Evolutionary conservation across 2,888 invertebrate genomes (phyloP).

Genomic region (Cheilosia urbana): DNA sequence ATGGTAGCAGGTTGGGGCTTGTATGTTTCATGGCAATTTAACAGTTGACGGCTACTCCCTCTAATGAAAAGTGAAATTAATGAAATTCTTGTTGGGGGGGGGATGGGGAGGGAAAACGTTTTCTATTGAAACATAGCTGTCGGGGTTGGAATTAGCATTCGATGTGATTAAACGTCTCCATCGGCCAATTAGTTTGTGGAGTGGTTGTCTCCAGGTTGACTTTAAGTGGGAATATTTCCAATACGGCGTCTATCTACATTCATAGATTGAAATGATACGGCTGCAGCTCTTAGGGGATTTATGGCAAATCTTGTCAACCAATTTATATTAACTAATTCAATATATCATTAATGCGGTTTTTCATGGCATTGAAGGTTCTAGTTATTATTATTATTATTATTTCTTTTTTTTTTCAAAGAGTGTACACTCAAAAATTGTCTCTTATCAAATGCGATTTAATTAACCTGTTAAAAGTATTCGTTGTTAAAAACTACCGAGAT

Average conservation of each 20-base stretch:
- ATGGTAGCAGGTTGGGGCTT: conserved; percentile 5
- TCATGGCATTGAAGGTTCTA: no score
- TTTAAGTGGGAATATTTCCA: not conserved
- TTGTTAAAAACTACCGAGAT: no score
- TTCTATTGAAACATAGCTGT: conserved; percentile 8
- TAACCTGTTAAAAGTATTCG: no score
- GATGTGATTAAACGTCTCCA: not conserved
- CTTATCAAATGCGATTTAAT: no score
- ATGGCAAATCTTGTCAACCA: not conserved
- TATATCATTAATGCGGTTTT: no score
- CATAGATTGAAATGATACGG: not conserved
- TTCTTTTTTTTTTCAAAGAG: no score
- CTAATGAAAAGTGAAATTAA: conserved; percentile 60
- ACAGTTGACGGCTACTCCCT: conserved; percentile 35
- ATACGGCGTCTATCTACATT: not conserved
- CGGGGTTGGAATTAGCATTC: conserved; percentile 4
- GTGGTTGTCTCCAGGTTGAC: not conserved
- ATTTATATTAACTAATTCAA: no score
- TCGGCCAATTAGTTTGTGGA: conserved; percentile 4
- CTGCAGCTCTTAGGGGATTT: not conserved
- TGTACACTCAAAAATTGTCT: no score
- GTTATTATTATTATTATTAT: no score
- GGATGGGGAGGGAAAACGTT: not conserved
- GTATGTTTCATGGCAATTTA: conserved; percentile 35
- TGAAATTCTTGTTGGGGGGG: conserved; percentile 36